Evolutionary conservation across 2,797 vertebrate genomes (phyloP), one percentile per base, ranked within the genome.

Genomic region (Hippoglossus hippoglossus): DNA sequence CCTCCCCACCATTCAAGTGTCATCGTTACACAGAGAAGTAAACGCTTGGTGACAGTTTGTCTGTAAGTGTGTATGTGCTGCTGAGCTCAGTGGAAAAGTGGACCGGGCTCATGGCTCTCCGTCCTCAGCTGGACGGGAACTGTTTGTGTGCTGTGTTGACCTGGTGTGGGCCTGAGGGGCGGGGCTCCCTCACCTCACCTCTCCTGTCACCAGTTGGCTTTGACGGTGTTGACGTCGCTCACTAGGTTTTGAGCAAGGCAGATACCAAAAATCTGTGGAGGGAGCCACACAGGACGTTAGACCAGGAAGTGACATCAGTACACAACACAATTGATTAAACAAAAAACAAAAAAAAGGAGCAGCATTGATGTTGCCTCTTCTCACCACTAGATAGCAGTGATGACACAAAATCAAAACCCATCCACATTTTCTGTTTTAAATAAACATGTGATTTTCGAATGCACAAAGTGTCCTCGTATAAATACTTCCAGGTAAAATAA

Each of bases 241-340:
- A 97, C 89, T 49, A 97, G 94, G 91, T 96, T 98, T 91, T 98
- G 97, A 85, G 96, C 97, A 74, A 97, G 92, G 88, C 97, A 97
- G 90, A 98, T 97, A 26, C 97, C 96, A 75, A 97, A 97, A 79
- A 97, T 96, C 97, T 98, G 80, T 65, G 71, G 60, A 63, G 70
- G 28, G 52, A 73, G 34, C 21, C 64, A 81, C 26, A 80, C 51
- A 36, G 56, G 50, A 70, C 6, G 15, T 60, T 1, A 61, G 24
- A 31, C 52, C 11, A 36, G 47, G 63, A 67, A 53, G 57, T 31
- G 16, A 51, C 10, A 55, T 34, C 50, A 59, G 39, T 70, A 39
- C 11, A 34, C 24, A 24, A 34, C 24, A 28, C 1, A 2, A 31
- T 10, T 11, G 16, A 8, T 19, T 22, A 22, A 22, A 22, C 22